Percentiles rank a stretch among this genome's conserved stretches.
Evolutionary conservation across 2,797 vertebrate species (phyloP).

Genomic region (Brachyrhaphis roseni): DNA sequence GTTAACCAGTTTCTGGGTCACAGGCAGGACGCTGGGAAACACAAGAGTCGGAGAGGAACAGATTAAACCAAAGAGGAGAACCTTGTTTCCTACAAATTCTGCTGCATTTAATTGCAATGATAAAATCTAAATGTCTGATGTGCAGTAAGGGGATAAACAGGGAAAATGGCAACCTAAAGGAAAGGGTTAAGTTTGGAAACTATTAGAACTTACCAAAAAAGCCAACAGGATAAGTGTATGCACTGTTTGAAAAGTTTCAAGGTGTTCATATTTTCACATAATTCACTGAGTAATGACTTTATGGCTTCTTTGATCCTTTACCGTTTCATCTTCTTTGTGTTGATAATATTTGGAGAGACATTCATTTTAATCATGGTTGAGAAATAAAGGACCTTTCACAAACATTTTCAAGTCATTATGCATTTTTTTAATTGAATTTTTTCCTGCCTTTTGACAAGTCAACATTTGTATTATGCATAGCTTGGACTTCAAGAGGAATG

Average conservation of each 20-base stretch:
- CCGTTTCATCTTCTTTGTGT: conserved; percentile 12
- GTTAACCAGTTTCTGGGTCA: conserved; percentile 13
- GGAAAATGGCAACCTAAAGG: background rate
- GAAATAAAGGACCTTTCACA: background rate
- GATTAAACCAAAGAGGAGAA: background rate
- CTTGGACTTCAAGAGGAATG: background rate
- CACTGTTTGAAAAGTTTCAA: conserved; percentile 9
- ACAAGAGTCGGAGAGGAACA: background rate
- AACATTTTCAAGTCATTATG: background rate
- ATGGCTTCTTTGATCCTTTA: conserved; percentile 5
- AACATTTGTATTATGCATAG: background rate
- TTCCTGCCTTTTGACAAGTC: background rate
- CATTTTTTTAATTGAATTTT: background rate
- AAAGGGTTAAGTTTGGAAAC: background rate
- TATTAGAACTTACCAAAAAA: background rate
- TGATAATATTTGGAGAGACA: background rate
- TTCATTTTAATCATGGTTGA: background rate
- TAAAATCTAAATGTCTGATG: background rate
- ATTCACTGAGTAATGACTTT: conserved; percentile 2
- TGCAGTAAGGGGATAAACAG: background rate
- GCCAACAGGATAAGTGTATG: background rate
- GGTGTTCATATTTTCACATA: conserved; percentile 11
- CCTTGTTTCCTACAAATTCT: background rate
- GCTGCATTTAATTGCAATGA: background rate
- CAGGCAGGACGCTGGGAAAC: background rate